Conservation (phyloP, 30 jellyfish, hydroid and myxozoan species). For the Clytia hemisphaerica region DNA sequence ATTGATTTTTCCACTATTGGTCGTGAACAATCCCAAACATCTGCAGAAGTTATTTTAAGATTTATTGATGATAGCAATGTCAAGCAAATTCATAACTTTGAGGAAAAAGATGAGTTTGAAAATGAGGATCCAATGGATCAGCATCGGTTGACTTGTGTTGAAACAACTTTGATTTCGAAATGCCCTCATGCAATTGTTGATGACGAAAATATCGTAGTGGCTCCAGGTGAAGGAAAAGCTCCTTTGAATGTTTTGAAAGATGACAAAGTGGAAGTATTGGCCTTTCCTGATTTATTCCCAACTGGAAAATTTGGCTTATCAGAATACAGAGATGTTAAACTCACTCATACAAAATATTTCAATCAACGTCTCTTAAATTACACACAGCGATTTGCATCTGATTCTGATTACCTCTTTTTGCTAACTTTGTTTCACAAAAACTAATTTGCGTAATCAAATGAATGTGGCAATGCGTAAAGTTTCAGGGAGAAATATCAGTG, state of each 20-base stretch:
- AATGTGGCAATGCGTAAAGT: slow-evolving; percentile 19
- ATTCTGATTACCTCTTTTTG: slow-evolving; percentile 34
- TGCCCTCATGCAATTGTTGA: too few relatives aligned
- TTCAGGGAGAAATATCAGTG: not conserved
- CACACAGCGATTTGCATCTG: slow-evolving; percentile 14
- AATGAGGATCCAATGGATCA: slow-evolving; percentile 12
- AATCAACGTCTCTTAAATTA: slow-evolving; percentile 20
- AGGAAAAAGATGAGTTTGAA: slow-evolving; percentile 2
- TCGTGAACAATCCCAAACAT: too few relatives aligned
- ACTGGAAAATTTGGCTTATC: slow-evolving; percentile 31
- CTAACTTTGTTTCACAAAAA: slow-evolving; percentile 15
- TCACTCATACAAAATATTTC: slow-evolving; percentile 29
- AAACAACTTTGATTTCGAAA: slow-evolving; percentile 5
- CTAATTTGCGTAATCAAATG: slow-evolving; percentile 10
- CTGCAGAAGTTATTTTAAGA: too few relatives aligned
- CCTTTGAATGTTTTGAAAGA: slow-evolving; percentile 9
- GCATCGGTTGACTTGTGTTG: slow-evolving; percentile 10
- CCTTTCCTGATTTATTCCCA: slow-evolving; percentile 22
- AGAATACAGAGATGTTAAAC: slow-evolving; percentile 13
- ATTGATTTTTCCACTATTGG: too few relatives aligned
- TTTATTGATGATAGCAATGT: too few relatives aligned
- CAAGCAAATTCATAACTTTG: slow-evolving; percentile 8
- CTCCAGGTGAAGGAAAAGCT: slow-evolving; percentile 30
- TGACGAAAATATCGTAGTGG: slow-evolving; percentile 3
- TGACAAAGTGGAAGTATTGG: slow-evolving; percentile 22